Conservation (phyloP, 1,140 invertebrate species). For the Drosophila lini region DNA sequence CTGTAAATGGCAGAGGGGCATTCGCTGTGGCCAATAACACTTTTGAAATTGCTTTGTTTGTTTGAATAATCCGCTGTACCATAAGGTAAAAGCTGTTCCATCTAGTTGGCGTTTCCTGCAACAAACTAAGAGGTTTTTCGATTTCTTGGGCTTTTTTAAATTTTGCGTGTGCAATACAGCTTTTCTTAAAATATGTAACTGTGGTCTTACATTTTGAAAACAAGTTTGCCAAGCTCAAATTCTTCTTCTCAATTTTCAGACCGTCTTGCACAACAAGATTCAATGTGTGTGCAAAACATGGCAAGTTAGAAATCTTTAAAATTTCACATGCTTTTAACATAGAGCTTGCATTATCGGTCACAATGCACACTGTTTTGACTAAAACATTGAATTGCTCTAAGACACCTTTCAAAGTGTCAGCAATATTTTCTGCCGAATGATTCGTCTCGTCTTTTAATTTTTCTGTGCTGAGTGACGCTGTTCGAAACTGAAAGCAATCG, state of each 20-base stretch:
- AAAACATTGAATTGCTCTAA: too few relatives aligned
- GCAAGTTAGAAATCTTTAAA: conserved; percentile 20
- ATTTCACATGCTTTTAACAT: conserved; percentile 1
- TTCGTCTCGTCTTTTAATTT: too few relatives aligned
- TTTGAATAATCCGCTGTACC: conserved; percentile 18
- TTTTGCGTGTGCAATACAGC: conserved; percentile 3
- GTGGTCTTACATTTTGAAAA: conserved; percentile 4
- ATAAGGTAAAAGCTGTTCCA: conserved; percentile 29
- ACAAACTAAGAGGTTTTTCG: conserved; percentile 7
- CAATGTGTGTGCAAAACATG: conserved; percentile 18
- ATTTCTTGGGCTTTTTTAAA: conserved; percentile 8
- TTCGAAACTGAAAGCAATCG: conserved; percentile 10
- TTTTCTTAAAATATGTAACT: conserved; percentile 2
- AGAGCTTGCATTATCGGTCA: too few relatives aligned
- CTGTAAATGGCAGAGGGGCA: conserved; percentile 15
- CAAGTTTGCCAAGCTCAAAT: conserved; percentile 2
- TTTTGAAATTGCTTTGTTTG: conserved; percentile 7
- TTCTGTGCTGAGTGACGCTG: not conserved
- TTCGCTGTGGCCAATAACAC: conserved; percentile 19
- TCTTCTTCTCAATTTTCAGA: conserved; percentile 13
- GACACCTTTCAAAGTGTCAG: too few relatives aligned
- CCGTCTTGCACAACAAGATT: conserved; percentile 23
- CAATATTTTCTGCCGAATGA: too few relatives aligned
- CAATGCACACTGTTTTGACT: too few relatives aligned
- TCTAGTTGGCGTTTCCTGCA: conserved; percentile 26